phyloP scores from a whole-genome alignment of 2,888 invertebrate genomes.

The Phyllotreta cruciferae region DNA sequence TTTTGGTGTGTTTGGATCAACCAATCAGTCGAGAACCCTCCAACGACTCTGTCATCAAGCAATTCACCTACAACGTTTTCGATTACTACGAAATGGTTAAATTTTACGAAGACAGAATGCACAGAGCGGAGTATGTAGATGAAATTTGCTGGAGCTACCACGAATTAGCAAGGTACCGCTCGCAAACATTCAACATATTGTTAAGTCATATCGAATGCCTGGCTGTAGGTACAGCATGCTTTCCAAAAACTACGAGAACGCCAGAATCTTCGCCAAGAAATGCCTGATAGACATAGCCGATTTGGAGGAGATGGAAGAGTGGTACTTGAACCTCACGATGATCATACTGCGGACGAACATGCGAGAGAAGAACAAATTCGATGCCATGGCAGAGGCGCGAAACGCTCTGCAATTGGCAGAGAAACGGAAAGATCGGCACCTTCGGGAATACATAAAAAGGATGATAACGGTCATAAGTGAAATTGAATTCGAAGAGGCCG shows the following conservation, averaged over 20 bases:
- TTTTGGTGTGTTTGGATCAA: constrained; percentile 52
- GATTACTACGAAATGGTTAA: constrained; percentile 50
- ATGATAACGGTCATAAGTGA: constrained; percentile 50
- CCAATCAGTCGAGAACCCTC: constrained; percentile 51
- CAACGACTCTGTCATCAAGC: constrained; percentile 55
- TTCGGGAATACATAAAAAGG: constrained; percentile 52
- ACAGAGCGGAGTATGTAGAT: constrained; percentile 49
- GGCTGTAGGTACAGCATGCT: constrained; percentile 51
- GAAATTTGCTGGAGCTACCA: constrained; percentile 62
- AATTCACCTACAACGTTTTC: constrained; percentile 51
- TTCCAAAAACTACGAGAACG: constrained; percentile 58
- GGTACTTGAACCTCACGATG: constrained; percentile 60
- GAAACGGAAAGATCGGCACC: constrained; percentile 52
- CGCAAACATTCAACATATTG: neutral
- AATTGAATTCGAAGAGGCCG: constrained; percentile 54
- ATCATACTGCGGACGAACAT: constrained; percentile 59
- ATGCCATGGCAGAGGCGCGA: constrained; percentile 57
- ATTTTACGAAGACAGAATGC: constrained; percentile 50
- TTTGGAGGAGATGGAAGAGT: constrained; percentile 51
- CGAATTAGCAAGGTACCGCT: constrained; percentile 58
- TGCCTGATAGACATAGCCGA: constrained; percentile 53
- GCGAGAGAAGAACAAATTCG: constrained; percentile 59
- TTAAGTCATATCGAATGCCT: neutral
- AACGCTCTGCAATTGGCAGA: constrained; percentile 51
- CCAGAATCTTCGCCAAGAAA: constrained; percentile 56